phyloP scores from a whole-genome alignment of 2,113 vertebrate genomes.

The Siphamia tubifer region DNA sequence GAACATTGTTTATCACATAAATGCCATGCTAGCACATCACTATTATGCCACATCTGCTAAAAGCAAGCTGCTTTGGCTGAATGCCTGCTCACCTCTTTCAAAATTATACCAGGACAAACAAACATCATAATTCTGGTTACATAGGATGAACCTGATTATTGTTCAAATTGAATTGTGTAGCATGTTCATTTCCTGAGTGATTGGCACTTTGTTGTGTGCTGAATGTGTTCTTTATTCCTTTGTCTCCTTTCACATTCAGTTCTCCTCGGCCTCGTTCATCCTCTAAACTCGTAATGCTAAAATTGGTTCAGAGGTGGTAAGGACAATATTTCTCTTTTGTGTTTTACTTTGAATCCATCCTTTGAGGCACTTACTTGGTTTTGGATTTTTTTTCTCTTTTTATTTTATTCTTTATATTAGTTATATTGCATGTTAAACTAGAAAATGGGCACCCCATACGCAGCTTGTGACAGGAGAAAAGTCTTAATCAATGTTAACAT shows the following conservation, averaged over 20 bases:
- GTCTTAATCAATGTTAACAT: constrained; percentile 76
- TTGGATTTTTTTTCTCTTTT: too few species aligned
- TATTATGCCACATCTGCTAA: constrained; percentile 8
- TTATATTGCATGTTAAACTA: constrained; percentile 67
- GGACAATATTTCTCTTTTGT: constrained; percentile 76
- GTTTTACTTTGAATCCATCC: constrained; percentile 58
- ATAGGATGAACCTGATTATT: not conserved
- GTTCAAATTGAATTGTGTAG: constrained; percentile 17
- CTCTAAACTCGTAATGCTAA: constrained; percentile 89
- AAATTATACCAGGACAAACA: constrained; percentile 17
- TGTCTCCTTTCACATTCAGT: constrained; percentile 87
- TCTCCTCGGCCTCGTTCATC: constrained; percentile 85
- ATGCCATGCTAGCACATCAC: constrained; percentile 21
- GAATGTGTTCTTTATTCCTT: constrained; percentile 77
- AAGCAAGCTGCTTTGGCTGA: constrained; percentile 53
- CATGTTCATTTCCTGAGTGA: constrained; percentile 38
- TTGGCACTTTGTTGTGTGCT: constrained; percentile 61
- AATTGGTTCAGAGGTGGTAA: constrained; percentile 92
- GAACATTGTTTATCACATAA: constrained; percentile 65
- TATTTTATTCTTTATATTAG: constrained; percentile 43
- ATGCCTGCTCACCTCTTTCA: constrained; percentile 28
- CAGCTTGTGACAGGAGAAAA: constrained; percentile 44
- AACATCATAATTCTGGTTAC: constrained; percentile 3
- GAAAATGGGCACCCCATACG: constrained; percentile 43
- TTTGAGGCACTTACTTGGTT: constrained; percentile 49